Conservation (phyloP, 2,113 vertebrate genomes). For the Ctenomys sociabilis region DNA sequence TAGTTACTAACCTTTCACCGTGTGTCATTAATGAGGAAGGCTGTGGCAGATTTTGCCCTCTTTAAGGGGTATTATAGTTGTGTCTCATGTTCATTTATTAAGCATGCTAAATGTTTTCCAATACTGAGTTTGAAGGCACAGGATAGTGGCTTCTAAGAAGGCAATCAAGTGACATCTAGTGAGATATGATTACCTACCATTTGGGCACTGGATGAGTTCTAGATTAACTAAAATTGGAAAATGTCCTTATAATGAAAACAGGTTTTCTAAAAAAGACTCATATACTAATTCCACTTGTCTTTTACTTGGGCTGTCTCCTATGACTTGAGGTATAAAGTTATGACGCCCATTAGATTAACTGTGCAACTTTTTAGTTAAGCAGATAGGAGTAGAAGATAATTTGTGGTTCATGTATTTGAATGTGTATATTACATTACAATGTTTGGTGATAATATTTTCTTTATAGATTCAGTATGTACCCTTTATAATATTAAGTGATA, state of each 20-base stretch:
- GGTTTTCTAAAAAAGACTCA: neutral
- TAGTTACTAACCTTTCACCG: slow-evolving; percentile 75
- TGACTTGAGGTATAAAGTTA: neutral
- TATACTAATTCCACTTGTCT: neutral
- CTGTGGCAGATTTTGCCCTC: slow-evolving; percentile 52
- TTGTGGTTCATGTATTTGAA: neutral
- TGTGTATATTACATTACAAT: neutral
- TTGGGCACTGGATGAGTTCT: neutral
- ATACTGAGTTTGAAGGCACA: slow-evolving; percentile 5
- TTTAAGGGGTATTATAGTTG: neutral
- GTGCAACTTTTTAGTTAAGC: neutral
- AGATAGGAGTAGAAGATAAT: neutral
- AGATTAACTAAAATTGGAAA: neutral
- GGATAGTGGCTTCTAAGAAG: neutral
- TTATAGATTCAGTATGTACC: neutral
- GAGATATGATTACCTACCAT: neutral
- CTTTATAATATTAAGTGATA: neutral
- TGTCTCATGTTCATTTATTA: neutral
- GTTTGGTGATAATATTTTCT: neutral
- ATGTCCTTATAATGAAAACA: neutral
- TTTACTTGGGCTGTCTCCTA: neutral
- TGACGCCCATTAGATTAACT: no score
- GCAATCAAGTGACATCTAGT: slow-evolving; percentile 31
- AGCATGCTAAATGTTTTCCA: neutral
- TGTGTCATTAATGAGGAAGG: slow-evolving; percentile 66